Evolutionary conservation across 2,888 invertebrate genomes (phyloP).

Genomic region (Maniola hyperantus): DNA sequence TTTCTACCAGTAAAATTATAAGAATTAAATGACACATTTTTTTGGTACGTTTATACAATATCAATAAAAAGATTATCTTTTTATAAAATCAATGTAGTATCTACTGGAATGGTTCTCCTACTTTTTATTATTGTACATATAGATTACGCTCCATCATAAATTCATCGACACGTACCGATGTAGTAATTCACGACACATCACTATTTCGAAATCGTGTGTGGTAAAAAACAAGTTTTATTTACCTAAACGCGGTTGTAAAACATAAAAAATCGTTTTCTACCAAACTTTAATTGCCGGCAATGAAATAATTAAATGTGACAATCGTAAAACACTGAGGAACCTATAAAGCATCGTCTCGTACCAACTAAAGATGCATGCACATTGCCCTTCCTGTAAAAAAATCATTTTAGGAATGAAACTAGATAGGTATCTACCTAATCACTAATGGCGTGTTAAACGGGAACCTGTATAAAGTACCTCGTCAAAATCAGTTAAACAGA

Average conservation of each 20-base stretch:
- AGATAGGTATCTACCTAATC: too few relatives aligned
- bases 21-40: neutral
- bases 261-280: conserved; percentile 75
- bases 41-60: neutral
- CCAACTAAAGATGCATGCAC: conserved; percentile 46
- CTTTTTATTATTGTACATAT: conserved; percentile 12
- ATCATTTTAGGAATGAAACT: too few relatives aligned
- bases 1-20: neutral
- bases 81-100: conserved; percentile 6
- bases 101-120: neutral
- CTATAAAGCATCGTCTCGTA: conserved; percentile 75
- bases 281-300: conserved; percentile 80
- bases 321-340: conserved; percentile 74
- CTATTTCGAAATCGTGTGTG: conserved; percentile 75
- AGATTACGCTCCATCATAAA: conserved; percentile 41
- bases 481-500: too few relatives aligned
- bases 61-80: conserved; percentile 14
- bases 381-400: neutral
- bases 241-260: conserved; percentile 78
- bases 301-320: conserved; percentile 82
- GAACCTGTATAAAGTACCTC: too few relatives aligned
- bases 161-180: conserved; percentile 44
- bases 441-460: too few relatives aligned
- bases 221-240: conserved; percentile 80
- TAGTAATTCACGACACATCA: conserved; percentile 51